Percentiles rank a stretch among this genome's conserved stretches.
Evolutionary conservation across 2,113 vertebrate genomes (phyloP).

Genomic region (Lagopus muta): DNA sequence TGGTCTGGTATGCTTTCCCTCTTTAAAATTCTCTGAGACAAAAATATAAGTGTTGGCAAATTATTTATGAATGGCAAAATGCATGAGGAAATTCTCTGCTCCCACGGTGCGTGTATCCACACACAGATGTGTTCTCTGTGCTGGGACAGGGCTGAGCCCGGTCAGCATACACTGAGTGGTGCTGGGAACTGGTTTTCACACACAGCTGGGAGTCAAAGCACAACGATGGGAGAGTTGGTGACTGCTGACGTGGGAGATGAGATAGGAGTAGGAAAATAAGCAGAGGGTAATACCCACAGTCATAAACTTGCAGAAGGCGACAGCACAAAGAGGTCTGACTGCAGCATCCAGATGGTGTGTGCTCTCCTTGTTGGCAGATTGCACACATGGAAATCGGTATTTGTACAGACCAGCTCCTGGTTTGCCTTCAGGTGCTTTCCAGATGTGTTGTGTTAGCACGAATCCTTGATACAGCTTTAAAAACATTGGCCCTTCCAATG

Average conservation of each 20-base stretch:
- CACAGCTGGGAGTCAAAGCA: neutral
- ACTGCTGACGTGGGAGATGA: neutral
- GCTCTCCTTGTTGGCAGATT: neutral
- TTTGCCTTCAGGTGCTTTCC: slow-evolving; percentile 40
- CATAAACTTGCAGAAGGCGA: neutral
- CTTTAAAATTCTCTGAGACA: neutral
- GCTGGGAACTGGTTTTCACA: neutral
- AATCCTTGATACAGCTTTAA: neutral
- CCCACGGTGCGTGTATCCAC: fast-evolving
- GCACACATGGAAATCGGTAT: neutral
- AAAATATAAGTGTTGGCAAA: slow-evolving; percentile 2
- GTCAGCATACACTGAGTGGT: neutral
- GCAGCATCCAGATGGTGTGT: neutral
- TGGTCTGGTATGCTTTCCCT: neutral
- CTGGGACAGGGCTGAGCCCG: neutral
- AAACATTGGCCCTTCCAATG: neutral
- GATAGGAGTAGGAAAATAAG: neutral
- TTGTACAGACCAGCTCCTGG: slow-evolving; percentile 4
- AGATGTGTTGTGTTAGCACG: neutral
- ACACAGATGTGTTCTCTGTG: neutral
- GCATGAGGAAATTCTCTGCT: neutral
- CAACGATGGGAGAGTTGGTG: fast-evolving
- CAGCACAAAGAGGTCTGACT: neutral
- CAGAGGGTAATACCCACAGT: neutral
- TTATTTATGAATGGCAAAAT: neutral